Conservation (phyloP, 2,888 invertebrate genomes). For the Dorcus hopei region DNA sequence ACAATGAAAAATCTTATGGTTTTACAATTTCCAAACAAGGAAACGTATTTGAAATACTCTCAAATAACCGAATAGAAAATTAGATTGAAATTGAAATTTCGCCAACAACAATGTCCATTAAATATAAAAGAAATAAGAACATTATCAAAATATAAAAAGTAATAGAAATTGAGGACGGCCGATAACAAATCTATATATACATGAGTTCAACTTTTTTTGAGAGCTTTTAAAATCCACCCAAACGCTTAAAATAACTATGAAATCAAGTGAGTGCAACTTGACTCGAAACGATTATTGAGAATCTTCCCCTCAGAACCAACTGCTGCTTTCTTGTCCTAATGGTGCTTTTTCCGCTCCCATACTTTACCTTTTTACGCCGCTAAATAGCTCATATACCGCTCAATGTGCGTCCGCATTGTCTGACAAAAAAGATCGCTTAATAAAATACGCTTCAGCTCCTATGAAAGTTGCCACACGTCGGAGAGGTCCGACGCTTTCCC, state of each 20-base stretch:
- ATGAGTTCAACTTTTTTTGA: too few species aligned
- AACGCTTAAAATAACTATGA: slow-evolving; percentile 3
- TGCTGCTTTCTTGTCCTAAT: slow-evolving; percentile 39
- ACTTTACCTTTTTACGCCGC: slow-evolving; percentile 32
- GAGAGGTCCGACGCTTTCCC: neutral
- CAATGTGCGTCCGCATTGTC: slow-evolving; percentile 30
- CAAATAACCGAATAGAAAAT: too few species aligned
- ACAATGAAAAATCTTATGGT: too few species aligned
- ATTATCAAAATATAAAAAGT: too few species aligned
- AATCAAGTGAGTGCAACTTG: slow-evolving; percentile 1
- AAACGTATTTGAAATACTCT: too few species aligned
- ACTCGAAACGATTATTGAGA: slow-evolving; percentile 1
- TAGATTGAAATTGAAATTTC: too few species aligned
- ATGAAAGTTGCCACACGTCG: neutral
- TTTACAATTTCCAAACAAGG: too few species aligned
- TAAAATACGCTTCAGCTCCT: slow-evolving; percentile 32
- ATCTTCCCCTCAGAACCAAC: slow-evolving; percentile 31
- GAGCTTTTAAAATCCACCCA: neutral
- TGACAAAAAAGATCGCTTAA: slow-evolving; percentile 41
- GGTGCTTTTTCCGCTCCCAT: slow-evolving; percentile 32
- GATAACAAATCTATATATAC: too few species aligned
- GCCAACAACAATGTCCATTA: too few species aligned
- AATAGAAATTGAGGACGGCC: too few species aligned
- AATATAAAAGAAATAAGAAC: too few species aligned
- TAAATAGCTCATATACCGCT: slow-evolving; percentile 34